Base-by-base conservation (phyloP, 2,113 vertebrate species). In the Cinclus cinclus region DNA sequence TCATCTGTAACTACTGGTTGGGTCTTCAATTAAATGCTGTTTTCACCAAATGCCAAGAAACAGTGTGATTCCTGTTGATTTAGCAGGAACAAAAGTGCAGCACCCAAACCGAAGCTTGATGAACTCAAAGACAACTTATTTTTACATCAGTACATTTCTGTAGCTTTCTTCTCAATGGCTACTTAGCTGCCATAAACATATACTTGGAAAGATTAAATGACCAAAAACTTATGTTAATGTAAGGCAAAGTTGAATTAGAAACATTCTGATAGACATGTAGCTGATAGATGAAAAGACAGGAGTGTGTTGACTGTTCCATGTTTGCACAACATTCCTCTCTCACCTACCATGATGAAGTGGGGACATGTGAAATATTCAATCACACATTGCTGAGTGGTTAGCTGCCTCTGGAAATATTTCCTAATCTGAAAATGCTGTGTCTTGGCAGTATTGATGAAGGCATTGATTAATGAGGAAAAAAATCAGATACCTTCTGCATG, bases 21-120 rank as follows among this genome's bases (percentile, higher is more conserved):
- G 56, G 59, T 92, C 89, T 96, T 95, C 96, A 97, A 97, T 97
- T 97, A 97, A 96, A 91, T 94, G 46, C 55, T 94, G 75, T 90
- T 96, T 97, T 93, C 28, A 71, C 89, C 75, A 97, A 97, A 97
- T 95, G 82, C 31, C 83, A 95, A 83, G 41, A 47, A 95, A 71
- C n/a, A 53, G 80, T 75, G 55, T 78, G 39, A 94, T 74, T 91
- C 46, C 47, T 86, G 58, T 70, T 94, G 47, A 73, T 94, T 95
- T 82, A 79, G 75, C 68, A 81, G 89, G 19, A 90, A 62, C 49
- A 28, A 4, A 31, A 82, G 27, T 76, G 42, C 50, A 85, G 50
- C 33, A 69, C 27, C 60, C 55, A 44, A 91, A 69, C 42, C 37
- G 27, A 85, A 83, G n/a, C 53, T 68, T 60, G 64, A 73, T 12